These are phyloP conservation scores for Pteropus rufus DNA, from an alignment of 2,797 vertebrate species.

Conservation along the genomic window DNA sequence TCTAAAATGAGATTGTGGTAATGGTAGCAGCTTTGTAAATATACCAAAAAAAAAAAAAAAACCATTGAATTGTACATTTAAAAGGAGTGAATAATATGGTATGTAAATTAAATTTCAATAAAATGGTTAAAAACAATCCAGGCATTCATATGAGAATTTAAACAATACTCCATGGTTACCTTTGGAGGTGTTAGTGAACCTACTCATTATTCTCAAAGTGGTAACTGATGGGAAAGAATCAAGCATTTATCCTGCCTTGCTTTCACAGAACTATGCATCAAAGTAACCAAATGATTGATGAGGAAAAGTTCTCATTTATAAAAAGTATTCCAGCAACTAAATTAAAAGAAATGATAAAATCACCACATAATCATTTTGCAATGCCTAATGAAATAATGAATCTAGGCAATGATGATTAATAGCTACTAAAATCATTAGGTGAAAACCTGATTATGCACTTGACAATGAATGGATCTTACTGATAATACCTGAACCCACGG, in stretches of 20 bases:
- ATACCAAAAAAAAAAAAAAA: background rate
- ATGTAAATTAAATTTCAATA: constrained; percentile 19
- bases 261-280: constrained; percentile 5
- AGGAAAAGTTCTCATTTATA: constrained; percentile 25
- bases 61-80: background rate
- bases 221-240: background rate
- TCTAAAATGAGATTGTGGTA: background rate
- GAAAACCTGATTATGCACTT: background rate
- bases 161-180: background rate
- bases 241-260: background rate
- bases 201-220: constrained; percentile 22
- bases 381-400: background rate
- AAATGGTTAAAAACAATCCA: background rate
- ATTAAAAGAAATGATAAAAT: constrained; percentile 25
- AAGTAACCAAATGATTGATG: background rate
- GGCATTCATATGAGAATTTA: background rate
- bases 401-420: background rate
- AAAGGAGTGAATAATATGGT: background rate
- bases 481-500: background rate
- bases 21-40: background rate
- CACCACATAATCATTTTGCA: background rate
- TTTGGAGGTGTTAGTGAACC: background rate
- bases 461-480: background rate
- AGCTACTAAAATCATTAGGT: background rate
- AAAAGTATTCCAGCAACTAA: background rate